Conservation (phyloP, 2,888 invertebrate genomes). For the Steinernema carpocapsae region DNA sequence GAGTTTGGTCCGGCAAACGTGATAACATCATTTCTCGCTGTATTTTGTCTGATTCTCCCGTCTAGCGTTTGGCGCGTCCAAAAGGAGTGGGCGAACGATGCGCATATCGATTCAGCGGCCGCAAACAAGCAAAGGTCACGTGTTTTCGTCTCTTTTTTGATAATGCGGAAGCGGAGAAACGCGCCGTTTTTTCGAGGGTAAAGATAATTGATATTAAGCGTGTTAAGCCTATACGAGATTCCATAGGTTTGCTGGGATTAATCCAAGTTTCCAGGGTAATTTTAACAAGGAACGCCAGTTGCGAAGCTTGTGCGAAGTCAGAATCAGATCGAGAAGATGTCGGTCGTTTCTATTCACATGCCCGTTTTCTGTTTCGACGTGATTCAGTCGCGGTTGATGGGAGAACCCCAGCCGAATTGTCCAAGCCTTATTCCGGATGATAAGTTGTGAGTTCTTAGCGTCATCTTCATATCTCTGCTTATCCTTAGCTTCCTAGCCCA, state of each 20-base stretch:
- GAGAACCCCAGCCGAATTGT: slow-evolving; percentile 36
- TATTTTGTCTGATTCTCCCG: neutral
- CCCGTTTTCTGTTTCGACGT: slow-evolving; percentile 99
- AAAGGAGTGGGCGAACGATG: neutral
- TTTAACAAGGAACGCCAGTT: slow-evolving; percentile 4
- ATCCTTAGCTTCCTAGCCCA: too few species aligned
- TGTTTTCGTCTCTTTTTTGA: neutral
- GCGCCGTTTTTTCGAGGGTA: too few species aligned
- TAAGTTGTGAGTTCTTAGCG: slow-evolving; percentile 77
- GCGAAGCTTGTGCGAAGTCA: neutral
- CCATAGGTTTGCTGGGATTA: too few species aligned
- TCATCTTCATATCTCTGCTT: too few species aligned
- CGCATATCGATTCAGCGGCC: slow-evolving; percentile 22
- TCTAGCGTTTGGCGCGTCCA: neutral
- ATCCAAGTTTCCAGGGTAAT: slow-evolving; percentile 1
- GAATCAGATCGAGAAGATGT: neutral
- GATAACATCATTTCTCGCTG: neutral
- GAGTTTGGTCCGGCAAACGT: neutral
- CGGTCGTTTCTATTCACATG: slow-evolving; percentile 85
- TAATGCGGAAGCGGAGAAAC: neutral
- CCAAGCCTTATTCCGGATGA: slow-evolving; percentile 88
- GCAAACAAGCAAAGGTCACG: slow-evolving; percentile 15
- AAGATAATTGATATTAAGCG: too few species aligned
- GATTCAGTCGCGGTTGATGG: slow-evolving; percentile 74
- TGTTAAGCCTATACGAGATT: too few species aligned